phyloP scores from a whole-genome alignment of 2,113 vertebrate species.

The Rhinoderma darwinii region DNA sequence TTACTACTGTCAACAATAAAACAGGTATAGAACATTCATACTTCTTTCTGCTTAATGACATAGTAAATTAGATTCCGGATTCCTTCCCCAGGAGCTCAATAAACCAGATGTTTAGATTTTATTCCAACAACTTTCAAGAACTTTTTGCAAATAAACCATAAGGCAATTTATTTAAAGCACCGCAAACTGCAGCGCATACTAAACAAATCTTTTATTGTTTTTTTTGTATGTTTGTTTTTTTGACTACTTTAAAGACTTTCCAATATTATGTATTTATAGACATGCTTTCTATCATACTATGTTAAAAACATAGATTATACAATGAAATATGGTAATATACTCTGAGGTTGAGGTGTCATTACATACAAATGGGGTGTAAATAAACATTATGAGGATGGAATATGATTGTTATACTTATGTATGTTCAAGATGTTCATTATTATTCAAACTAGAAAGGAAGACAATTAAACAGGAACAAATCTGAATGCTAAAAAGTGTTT shows the following conservation, averaged over 20 bases:
- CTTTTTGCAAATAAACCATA: constrained; percentile 63
- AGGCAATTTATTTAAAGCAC: constrained; percentile 56
- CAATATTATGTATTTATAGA: constrained; percentile 48
- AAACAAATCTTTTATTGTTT: constrained; percentile 53
- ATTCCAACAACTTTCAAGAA: constrained; percentile 56
- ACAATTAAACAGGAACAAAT: constrained; percentile 41
- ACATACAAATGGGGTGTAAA: constrained; percentile 28
- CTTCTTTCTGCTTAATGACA: constrained; percentile 62
- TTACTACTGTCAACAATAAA: constrained; percentile 54
- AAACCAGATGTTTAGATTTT: constrained; percentile 63
- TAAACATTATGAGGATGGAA: constrained; percentile 30
- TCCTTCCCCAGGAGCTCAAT: constrained; percentile 63
- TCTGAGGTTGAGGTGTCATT: not conserved
- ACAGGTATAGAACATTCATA: constrained; percentile 52
- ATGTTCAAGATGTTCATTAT: constrained; percentile 54
- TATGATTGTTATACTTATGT: constrained; percentile 32
- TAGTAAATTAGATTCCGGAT: constrained; percentile 62
- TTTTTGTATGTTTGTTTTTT: not conserved
- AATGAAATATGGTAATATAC: constrained; percentile 15
- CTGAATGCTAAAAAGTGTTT: constrained; percentile 35
- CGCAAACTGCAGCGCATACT: constrained; percentile 48
- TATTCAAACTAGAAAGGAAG: constrained; percentile 41
- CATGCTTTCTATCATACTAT: not conserved
- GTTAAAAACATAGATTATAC: not conserved
- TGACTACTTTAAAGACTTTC: constrained; percentile 4